A percentile compares a stretch with the other conserved stretches of the same genome.
phyloP scores from a whole-genome alignment of 2,797 vertebrate genomes.

The Chelon auratus region DNA sequence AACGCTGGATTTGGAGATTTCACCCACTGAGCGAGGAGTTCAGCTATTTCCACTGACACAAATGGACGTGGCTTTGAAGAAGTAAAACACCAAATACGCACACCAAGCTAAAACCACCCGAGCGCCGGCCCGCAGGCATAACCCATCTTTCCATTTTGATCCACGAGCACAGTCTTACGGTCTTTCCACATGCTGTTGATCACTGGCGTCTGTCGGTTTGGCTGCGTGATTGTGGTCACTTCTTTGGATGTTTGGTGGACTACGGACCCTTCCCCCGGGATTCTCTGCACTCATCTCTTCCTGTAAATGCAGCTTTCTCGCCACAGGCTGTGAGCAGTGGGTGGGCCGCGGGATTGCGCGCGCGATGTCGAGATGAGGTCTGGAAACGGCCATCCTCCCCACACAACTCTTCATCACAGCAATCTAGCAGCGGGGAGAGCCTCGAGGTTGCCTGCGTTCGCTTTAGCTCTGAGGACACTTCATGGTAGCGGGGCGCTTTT shows the following conservation, averaged over 20 bases:
- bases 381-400: conserved; percentile 63
- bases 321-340: conserved; percentile 63
- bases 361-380: conserved; percentile 50
- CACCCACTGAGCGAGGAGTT: conserved; percentile 33
- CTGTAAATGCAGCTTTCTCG: conserved; percentile 64
- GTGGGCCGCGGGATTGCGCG: conserved; percentile 69
- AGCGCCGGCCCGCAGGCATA: conserved; percentile 34
- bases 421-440: conserved; percentile 53
- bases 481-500: conserved; percentile 16
- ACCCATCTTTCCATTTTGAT: conserved; percentile 53
- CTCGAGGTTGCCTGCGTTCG: conserved; percentile 42
- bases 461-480: conserved; percentile 30
- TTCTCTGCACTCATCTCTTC: conserved; percentile 55
- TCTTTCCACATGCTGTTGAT: conserved; percentile 45
- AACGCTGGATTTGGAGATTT: conserved; percentile 23
- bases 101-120: conserved; percentile 45
- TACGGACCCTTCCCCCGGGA: conserved; percentile 51
- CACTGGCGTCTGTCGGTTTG: conserved; percentile 50
- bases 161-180: conserved; percentile 26
- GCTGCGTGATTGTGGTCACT: conserved; percentile 57
- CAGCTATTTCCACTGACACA: conserved; percentile 41
- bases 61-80: conserved; percentile 47
- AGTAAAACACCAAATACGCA: conserved; percentile 46
- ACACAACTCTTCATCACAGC: conserved; percentile 53
- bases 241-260: conserved; percentile 53